Base-by-base conservation (phyloP, 1,140 invertebrate genomes). In the Idris sp. region DNA sequence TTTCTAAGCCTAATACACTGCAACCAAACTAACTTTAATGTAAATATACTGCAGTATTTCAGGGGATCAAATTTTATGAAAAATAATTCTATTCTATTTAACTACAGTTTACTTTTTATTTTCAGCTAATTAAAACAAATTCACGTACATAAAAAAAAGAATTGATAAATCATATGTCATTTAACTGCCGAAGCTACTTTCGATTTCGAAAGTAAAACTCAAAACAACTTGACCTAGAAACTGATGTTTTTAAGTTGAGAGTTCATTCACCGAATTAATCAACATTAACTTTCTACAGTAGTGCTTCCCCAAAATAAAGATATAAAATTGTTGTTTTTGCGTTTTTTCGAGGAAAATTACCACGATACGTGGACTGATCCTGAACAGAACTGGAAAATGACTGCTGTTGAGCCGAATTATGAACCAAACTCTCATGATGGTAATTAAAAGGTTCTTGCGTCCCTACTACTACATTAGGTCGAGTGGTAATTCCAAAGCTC, bases 361-460 rank as follows among this genome's bases (percentile, higher is more conserved):
- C 85, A 84, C 84, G 85, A 61, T 82, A 87, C 73, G 79, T 71
- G 77, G 81, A 81, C 59, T 81, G 78, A 74, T 84, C 84, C 78
- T 46, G 44, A 31, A 82, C 43, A 11, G 80, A 76, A 62, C 77
- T 79, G 13, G 79, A 43, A 67, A 64, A 51, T 48, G 80, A 75
- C 33, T 65, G 61, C 16, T 65, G 49, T 43, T 80, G 74, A 62
- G 31, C 62, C 35, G 73, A 59, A 54, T 69, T 77, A 48, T 77
- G 68, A 72, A 74, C 54, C 28, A 62, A 26, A 46, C 44, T 67
- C 40, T 76, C 74, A 58, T 69, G 69, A 54, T 76, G 59, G 28
- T 71, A 69, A 64, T 72, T 64, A 58, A 67, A 71, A 46, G 69
- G 31, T 61, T 65, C 67, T 54, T 65, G 61, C 31, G 49, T 46